Conservation (phyloP, 2,888 invertebrate genomes). For the Megastigmus dorsalis region DNA sequence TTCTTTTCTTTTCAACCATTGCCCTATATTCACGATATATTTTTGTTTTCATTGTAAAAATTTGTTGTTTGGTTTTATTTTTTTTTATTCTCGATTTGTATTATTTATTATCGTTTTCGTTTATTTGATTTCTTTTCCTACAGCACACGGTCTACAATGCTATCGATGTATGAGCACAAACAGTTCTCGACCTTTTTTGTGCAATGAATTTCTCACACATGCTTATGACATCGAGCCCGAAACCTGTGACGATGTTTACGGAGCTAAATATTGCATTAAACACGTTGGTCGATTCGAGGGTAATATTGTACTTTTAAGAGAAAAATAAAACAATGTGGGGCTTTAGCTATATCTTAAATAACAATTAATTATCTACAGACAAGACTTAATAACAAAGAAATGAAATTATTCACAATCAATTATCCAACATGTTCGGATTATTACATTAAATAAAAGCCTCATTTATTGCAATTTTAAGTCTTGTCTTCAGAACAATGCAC, state of each 20-base stretch:
- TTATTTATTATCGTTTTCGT: conserved; percentile 38
- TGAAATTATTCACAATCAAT: no score
- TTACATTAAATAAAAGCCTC: no score
- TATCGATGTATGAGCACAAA: conserved; percentile 93
- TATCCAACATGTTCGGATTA: no score
- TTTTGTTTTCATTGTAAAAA: no score
- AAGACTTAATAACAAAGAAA: no score
- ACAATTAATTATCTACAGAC: neutral
- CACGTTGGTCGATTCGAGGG: conserved; percentile 94
- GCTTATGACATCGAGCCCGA: conserved; percentile 81
- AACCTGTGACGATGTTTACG: conserved; percentile 87
- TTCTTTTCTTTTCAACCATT: no score
- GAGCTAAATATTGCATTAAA: conserved; percentile 93
- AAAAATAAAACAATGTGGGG: neutral
- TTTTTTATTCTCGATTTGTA: neutral
- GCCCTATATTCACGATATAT: no score
- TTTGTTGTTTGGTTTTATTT: neutral
- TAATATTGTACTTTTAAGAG: conserved; percentile 70
- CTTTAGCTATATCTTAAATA: neutral
- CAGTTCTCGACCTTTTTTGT: conserved; percentile 85
- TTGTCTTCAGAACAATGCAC: no score
- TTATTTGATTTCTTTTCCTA: conserved; percentile 36
- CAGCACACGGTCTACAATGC: conserved; percentile 84
- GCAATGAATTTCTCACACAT: conserved; percentile 85
- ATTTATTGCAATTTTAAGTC: no score